Conservation (phyloP, 1,140 invertebrate genomes). For the Brachionus asplanchnoidis region DNA sequence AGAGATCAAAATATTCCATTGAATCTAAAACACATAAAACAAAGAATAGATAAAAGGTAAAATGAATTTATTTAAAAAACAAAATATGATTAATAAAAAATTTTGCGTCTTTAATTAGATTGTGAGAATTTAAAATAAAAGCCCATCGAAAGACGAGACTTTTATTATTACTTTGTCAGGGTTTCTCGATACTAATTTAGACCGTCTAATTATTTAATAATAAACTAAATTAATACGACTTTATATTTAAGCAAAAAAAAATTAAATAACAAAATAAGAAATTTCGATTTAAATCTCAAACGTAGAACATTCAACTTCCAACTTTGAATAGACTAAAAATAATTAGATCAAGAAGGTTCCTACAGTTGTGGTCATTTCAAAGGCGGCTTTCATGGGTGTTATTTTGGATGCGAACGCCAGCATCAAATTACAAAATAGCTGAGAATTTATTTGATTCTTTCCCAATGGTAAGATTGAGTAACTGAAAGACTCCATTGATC, state of each 20-base stretch:
- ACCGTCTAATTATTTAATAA: not conserved
- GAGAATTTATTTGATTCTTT: constrained; percentile 12
- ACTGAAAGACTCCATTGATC: not conserved
- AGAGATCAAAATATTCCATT: not conserved
- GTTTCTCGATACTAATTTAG: not conserved
- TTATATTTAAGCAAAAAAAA: not conserved
- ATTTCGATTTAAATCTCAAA: not conserved
- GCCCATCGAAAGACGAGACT: not conserved
- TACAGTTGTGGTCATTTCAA: not conserved
- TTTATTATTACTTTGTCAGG: not conserved
- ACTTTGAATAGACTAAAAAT: not conserved
- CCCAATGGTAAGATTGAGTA: not conserved
- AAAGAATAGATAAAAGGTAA: not conserved
- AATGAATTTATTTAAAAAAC: not conserved
- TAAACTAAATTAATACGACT: not conserved
- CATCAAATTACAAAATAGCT: constrained; percentile 4
- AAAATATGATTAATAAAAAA: not conserved
- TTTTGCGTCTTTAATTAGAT: not conserved
- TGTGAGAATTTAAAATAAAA: not conserved
- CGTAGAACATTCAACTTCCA: not conserved
- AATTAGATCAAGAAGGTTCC: not conserved
- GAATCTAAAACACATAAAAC: not conserved
- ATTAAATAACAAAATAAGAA: not conserved
- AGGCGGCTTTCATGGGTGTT: not conserved
- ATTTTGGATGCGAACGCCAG: not conserved